Base-by-base conservation (phyloP, 1,140 invertebrate genomes). In the Drosophila bocqueti region DNA sequence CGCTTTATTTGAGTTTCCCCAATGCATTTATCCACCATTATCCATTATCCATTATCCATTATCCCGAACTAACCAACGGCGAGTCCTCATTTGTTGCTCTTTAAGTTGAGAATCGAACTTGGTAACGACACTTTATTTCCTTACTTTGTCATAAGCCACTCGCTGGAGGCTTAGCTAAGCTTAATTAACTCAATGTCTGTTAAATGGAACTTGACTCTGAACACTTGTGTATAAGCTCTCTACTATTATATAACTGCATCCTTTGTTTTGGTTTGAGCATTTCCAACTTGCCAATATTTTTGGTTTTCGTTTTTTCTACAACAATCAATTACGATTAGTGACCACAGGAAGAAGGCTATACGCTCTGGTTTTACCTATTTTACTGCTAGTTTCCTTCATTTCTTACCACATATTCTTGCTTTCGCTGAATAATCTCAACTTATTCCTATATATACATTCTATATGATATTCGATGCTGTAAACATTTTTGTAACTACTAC, bases 401-500 rank as follows among this genome's bases (percentile, higher is more conserved):
- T 79, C 10, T 59, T 79, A 54, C 6, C 21, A 55, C 42, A 78
- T 34, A 26, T 18, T 63, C 61, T 68, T 72, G 60, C 58, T 79
- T 79, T 79, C 45, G 65, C 49, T 65, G 16, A 65, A 71, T 50
- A 79, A 45, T 34, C 43, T 71, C 66, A 81, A 63, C 59, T 80
- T 72, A 52, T 52, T 50, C 54, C 54, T 50, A 78, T n/a, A 49
- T 61, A 60, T 46, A 72, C 21, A 76, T 69, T 69, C 68, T 66
- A 49, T 66, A 49, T 80, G 71, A 83, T 65, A 66, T 62, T 80
- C 57, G 66, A 85, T 74, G 82, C 81, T 83, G 75, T 85, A 58
- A 67, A 71, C 65, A 90, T 76, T 76, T 55, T 69, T 68, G 77
- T 89, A 89, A 75, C 63, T 85, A 90, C 78, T 89, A 84, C 83